These are phyloP conservation scores for Anoplopoma fimbria DNA, from an alignment of 2,113 vertebrate species.

Conservation along the genomic window DNA sequence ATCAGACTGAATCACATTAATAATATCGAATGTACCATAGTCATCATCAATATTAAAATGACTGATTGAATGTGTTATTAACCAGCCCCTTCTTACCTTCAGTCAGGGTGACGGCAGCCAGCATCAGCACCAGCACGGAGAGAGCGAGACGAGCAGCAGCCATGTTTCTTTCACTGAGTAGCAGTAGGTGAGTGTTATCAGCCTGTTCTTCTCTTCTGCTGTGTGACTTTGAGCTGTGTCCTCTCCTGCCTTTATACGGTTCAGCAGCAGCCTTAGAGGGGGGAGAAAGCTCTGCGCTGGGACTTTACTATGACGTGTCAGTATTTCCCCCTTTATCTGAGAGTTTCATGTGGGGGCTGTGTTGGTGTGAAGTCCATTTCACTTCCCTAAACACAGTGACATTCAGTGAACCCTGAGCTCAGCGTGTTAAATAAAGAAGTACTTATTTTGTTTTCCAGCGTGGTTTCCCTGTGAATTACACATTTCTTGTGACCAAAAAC, in stretches of 20 bases:
- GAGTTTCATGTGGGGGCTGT: background rate
- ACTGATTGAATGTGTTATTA: background rate
- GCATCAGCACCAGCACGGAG: slow-evolving; percentile 62
- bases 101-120: slow-evolving; percentile 66
- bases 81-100: slow-evolving; percentile 71
- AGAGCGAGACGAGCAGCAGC: slow-evolving; percentile 71
- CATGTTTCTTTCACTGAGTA: slow-evolving; percentile 39
- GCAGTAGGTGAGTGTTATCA: background rate
- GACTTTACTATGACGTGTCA: background rate
- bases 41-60: background rate
- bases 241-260: slow-evolving; percentile 34
- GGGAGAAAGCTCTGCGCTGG: rapidly evolving
- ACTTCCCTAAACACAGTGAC: slow-evolving; percentile 15
- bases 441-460: background rate
- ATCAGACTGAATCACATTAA: background rate
- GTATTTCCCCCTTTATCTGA: rapidly evolving
- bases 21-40: background rate
- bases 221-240: background rate
- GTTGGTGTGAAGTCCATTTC: background rate
- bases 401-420: background rate
- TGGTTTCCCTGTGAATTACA: background rate
- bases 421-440: slow-evolving; percentile 7
- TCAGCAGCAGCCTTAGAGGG: rapidly evolving
- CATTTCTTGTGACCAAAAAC: background rate
- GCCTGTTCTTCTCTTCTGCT: background rate